Percentiles rank a stretch among this genome's conserved stretches.
Evolutionary conservation across 2,797 vertebrate genomes (phyloP).

Genomic region (Propithecus perrieri): DNA sequence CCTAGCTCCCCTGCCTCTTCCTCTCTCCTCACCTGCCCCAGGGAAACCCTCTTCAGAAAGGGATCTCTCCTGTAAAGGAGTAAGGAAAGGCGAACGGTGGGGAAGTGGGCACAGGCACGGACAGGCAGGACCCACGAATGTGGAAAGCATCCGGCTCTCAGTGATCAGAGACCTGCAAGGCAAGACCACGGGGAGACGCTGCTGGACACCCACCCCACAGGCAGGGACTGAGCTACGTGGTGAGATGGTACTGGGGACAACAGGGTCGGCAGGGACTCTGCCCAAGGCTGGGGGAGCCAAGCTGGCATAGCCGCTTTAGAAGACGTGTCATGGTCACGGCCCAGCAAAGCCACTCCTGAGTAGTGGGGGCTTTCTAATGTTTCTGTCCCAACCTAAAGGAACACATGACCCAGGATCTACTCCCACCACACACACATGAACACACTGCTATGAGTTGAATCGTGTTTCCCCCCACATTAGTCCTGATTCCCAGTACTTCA

Average conservation of each 20-base stretch:
- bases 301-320: background rate
- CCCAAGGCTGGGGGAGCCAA: background rate
- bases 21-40: background rate
- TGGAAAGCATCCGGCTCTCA: background rate
- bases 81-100: background rate
- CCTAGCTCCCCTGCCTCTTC: background rate
- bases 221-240: too few species aligned
- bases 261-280: too few species aligned
- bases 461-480: too few species aligned
- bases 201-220: accelerated
- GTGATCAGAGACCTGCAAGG: background rate
- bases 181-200: background rate
- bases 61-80: background rate
- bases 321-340: background rate
- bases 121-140: too few species aligned
- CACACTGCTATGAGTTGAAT: background rate
- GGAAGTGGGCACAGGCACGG: background rate
- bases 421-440: background rate
- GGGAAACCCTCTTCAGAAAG: background rate
- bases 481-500: background rate
- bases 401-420: background rate
- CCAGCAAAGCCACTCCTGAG: background rate
- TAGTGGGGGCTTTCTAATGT: background rate
- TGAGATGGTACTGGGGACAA: background rate
- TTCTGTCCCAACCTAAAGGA: background rate